These are phyloP conservation scores for Machimus rusticus DNA, from an alignment of 2,888 invertebrate species.

Conservation along the genomic window DNA sequence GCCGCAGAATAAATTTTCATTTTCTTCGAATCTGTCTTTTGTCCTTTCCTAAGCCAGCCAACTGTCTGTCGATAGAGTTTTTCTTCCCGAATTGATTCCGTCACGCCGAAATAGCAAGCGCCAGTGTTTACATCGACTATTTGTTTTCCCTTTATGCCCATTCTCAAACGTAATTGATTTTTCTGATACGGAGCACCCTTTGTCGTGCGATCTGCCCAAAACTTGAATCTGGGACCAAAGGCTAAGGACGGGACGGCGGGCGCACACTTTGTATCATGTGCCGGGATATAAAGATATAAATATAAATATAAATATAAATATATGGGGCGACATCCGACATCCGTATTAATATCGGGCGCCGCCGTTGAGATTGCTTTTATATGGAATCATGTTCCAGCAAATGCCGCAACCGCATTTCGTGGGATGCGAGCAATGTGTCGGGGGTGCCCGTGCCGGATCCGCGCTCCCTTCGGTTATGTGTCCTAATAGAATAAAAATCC, in stretches of 20 bases:
- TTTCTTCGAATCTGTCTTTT: conserved; percentile 21
- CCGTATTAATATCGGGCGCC: conserved; percentile 45
- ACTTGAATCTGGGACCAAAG: conserved; percentile 10
- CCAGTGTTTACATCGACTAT: conserved; percentile 45
- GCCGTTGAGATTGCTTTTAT: conserved; percentile 46
- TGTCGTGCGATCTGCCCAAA: conserved; percentile 18
- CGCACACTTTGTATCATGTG: conserved; percentile 34
- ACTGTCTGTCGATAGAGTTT: not conserved
- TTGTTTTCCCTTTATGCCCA: conserved; percentile 45
- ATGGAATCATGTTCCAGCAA: conserved; percentile 46
- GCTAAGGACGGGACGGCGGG: not conserved
- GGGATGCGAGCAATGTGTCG: conserved; percentile 20
- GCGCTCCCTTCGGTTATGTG: not conserved
- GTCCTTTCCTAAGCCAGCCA: not conserved
- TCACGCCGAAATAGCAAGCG: conserved; percentile 40
- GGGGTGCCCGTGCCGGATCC: not conserved
- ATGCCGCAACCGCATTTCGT: conserved; percentile 43
- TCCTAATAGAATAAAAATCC: conserved; percentile 36
- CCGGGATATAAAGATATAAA: conserved; percentile 3
- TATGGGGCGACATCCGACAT: conserved; percentile 45
- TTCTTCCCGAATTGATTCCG: conserved; percentile 45
- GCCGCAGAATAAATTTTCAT: not conserved
- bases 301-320: conserved; percentile 45
- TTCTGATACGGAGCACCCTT: conserved; percentile 28
- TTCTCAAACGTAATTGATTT: conserved; percentile 46